Base-by-base conservation (phyloP, 92 coral and sea anemone species). In the Nematostella vectensis region DNA sequence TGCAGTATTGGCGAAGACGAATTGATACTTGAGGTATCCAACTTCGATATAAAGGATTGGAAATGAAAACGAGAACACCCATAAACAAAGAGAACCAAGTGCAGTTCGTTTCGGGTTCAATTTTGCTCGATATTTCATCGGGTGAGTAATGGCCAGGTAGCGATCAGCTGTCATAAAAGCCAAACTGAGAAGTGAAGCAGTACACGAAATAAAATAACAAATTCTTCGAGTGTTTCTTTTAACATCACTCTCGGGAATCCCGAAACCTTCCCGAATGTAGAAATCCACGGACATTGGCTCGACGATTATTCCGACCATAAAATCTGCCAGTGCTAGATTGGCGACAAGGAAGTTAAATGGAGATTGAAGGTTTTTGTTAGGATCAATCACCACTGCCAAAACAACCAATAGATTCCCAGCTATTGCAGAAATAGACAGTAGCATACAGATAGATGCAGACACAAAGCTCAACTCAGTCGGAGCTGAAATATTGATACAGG, bases 1-100 rank as follows among this genome's bases (percentile, higher is more conserved):
- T 3, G 85, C 87, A 8, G 94, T 87, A 25, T 85, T 89, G 24
- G 84, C 89, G 27, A 89, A 89, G 45, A 89, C 84, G 36, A 89
- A 89, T 19, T 81, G 85, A 54, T 89, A 89, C 17, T 75, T 81
- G 21, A 85, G 55, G 61, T 80, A 87, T 0, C 95, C 95, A 21
- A 85, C 79, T 27, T 57, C 29, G 68, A 89, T 80, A 47, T 89
- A 89, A 15, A 89, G 69, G 57, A 81, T 73, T 3, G 94, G 84
- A 53, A 84, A 79, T 2, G 65, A 50, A n/a, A 79, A 61, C 16
- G 96, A 80, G 30, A 77, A 50, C 10, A 68, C 11, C 96, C 96
- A 89, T 24, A 89, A 67, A 0, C 60, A 50, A 33, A 67, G 25
- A 25, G 83, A 80, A 15, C 76, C 72, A n/a, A 69, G 33, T 11